These are phyloP conservation scores for Coturnix japonica DNA, from an alignment of 2,113 vertebrate species.

Conservation along the genomic window DNA sequence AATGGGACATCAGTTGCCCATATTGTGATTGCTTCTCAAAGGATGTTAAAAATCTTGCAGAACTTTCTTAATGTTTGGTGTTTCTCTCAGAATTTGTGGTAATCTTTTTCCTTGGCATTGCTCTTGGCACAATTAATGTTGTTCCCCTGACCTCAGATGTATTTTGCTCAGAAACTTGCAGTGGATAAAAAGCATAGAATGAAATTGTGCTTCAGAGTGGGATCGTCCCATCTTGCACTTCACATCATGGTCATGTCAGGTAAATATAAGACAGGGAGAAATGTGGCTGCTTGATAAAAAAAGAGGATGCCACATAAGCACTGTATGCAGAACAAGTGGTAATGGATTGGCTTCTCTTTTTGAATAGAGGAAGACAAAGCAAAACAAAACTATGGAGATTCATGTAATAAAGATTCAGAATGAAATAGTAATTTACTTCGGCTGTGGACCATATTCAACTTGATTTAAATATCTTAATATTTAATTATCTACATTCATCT, in stretches of 20 bases:
- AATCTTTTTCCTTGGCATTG: background rate
- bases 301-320: background rate
- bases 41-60: background rate
- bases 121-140: background rate
- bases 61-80: background rate
- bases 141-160: background rate
- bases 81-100: background rate
- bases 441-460: constrained; percentile 9
- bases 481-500: constrained; percentile 55
- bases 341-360: background rate
- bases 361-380: background rate
- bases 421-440: constrained; percentile 44
- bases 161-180: background rate
- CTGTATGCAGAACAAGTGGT: background rate
- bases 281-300: background rate
- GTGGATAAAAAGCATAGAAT: background rate
- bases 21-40: accelerated
- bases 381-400: background rate
- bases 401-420: background rate
- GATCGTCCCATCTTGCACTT: background rate
- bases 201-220: background rate
- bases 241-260: background rate
- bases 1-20: background rate
- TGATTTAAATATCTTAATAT: constrained; percentile 72
- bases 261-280: background rate